Evolutionary conservation across 92 coral and sea anemone genomes (phyloP).

Genomic region (Parazoanthus atlanticus): DNA sequence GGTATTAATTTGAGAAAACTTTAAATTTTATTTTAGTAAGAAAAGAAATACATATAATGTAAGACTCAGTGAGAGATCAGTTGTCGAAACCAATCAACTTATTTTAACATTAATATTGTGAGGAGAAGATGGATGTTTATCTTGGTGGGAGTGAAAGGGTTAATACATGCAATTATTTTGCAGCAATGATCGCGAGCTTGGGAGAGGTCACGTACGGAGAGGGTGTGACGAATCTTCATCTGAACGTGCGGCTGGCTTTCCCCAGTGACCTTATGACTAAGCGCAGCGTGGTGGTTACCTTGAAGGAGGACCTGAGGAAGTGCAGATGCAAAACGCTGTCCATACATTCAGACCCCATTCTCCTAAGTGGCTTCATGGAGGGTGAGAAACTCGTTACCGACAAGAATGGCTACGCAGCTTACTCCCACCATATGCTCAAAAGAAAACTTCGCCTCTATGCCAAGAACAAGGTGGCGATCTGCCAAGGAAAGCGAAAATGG

Average conservation of each 20-base stretch:
- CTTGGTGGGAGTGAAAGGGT: background rate
- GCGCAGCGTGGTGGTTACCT: conserved; percentile 28
- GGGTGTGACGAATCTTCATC: conserved; percentile 33
- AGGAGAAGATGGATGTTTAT: background rate
- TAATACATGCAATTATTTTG: background rate
- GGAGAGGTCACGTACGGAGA: conserved; percentile 15
- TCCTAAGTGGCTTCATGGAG: conserved; percentile 21
- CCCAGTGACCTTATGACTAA: background rate
- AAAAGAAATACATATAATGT: too few relatives aligned
- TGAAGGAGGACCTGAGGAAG: conserved; percentile 38
- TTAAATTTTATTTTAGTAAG: too few relatives aligned
- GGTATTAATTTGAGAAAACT: too few relatives aligned
- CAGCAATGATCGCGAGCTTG: conserved; percentile 45
- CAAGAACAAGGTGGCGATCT: conserved; percentile 27
- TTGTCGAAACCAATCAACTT: too few relatives aligned
- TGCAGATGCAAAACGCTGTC: conserved; percentile 36
- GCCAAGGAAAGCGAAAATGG: conserved; percentile 9
- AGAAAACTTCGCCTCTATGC: conserved; percentile 22
- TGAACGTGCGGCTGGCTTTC: conserved; percentile 14
- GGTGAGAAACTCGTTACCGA: conserved; percentile 4
- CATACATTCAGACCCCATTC: conserved; percentile 30
- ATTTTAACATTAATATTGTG: too few relatives aligned
- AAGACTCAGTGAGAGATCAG: too few relatives aligned
- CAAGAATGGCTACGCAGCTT: conserved; percentile 28
- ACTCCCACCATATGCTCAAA: conserved; percentile 38